Percentiles rank a stretch among this genome's conserved stretches.
phyloP scores from a whole-genome alignment of 2,797 vertebrate species.

The Fistularia tabacaria region DNA sequence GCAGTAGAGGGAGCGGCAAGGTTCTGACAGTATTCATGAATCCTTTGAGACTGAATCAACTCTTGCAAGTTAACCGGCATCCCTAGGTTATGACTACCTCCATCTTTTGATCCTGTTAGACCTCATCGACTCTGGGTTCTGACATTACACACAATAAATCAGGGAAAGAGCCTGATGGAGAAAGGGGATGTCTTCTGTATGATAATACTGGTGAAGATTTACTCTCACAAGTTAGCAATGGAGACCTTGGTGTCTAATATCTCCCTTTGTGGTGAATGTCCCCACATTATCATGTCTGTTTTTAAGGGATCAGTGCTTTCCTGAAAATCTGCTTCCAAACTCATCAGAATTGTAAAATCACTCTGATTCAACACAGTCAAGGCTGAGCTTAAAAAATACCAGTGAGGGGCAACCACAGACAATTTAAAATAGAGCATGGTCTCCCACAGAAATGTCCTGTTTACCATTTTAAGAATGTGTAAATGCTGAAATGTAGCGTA shows the following conservation, averaged over 20 bases:
- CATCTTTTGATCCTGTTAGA: slow-evolving; percentile 8
- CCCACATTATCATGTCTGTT: slow-evolving; percentile 60
- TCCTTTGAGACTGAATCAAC: slow-evolving; percentile 26
- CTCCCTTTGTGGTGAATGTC: slow-evolving; percentile 55
- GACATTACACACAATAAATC: slow-evolving; percentile 1
- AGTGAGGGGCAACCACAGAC: slow-evolving; percentile 63
- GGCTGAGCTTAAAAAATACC: slow-evolving; percentile 57
- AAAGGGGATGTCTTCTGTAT: background rate
- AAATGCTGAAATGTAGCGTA: slow-evolving; percentile 69
- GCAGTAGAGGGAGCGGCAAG: slow-evolving; percentile 18
- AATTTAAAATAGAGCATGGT: slow-evolving; percentile 70
- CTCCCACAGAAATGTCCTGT: slow-evolving; percentile 71
- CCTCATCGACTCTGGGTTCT: slow-evolving; percentile 9
- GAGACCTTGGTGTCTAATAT: slow-evolving; percentile 44
- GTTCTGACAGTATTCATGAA: slow-evolving; percentile 30
- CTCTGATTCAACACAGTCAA: slow-evolving; percentile 44
- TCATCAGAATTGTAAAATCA: slow-evolving; percentile 66
- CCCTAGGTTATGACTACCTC: slow-evolving; percentile 37
- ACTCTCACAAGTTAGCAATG: slow-evolving; percentile 35
- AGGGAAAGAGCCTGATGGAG: no score
- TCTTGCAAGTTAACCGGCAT: slow-evolving; percentile 12
- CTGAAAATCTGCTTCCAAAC: slow-evolving; percentile 55
- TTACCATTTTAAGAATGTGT: slow-evolving; percentile 73
- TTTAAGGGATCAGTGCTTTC: slow-evolving; percentile 50
- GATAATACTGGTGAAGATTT: slow-evolving; percentile 30